phyloP scores from a whole-genome alignment of 2,888 invertebrate genomes.

The Tubulanus polymorphus region DNA sequence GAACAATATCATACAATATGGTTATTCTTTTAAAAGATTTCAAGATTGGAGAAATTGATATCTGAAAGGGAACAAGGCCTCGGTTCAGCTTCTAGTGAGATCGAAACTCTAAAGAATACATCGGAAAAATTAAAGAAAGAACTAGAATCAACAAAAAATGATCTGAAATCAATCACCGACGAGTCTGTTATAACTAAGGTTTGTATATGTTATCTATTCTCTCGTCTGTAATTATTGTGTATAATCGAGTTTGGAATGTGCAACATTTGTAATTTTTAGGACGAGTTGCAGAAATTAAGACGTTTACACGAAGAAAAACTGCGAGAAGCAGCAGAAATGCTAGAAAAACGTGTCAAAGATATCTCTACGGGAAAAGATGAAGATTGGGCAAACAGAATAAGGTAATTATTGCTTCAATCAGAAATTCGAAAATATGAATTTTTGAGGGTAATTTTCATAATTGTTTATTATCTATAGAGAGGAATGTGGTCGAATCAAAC shows the following conservation, averaged over 20 bases:
- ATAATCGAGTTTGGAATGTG: neutral
- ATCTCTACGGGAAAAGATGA: slow-evolving; percentile 37
- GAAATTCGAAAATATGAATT: neutral
- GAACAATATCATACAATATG: neutral
- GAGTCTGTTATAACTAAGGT: no score
- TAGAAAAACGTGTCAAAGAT: slow-evolving; percentile 35
- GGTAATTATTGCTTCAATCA: slow-evolving; percentile 23
- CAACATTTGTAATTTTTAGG: slow-evolving; percentile 24
- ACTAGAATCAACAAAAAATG: slow-evolving; percentile 36
- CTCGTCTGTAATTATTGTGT: neutral
- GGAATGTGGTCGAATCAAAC: slow-evolving; percentile 36
- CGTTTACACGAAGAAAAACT: slow-evolving; percentile 32
- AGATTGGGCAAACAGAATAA: slow-evolving; percentile 49
- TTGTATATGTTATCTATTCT: slow-evolving; percentile 3
- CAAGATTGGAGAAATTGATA: slow-evolving; percentile 35
- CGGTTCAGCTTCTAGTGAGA: slow-evolving; percentile 38
- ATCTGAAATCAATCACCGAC: slow-evolving; percentile 34
- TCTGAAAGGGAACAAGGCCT: slow-evolving; percentile 42
- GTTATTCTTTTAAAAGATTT: slow-evolving; percentile 28
- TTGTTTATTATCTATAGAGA: no score
- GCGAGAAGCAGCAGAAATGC: slow-evolving; percentile 33
- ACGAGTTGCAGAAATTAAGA: slow-evolving; percentile 39
- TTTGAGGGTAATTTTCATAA: neutral
- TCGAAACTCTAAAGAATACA: slow-evolving; percentile 37
- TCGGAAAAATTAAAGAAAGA: slow-evolving; percentile 35